Evolutionary conservation across 2,113 vertebrate species (phyloP), one percentile per base, ranked within the genome.

Genomic region (Grus americana): DNA sequence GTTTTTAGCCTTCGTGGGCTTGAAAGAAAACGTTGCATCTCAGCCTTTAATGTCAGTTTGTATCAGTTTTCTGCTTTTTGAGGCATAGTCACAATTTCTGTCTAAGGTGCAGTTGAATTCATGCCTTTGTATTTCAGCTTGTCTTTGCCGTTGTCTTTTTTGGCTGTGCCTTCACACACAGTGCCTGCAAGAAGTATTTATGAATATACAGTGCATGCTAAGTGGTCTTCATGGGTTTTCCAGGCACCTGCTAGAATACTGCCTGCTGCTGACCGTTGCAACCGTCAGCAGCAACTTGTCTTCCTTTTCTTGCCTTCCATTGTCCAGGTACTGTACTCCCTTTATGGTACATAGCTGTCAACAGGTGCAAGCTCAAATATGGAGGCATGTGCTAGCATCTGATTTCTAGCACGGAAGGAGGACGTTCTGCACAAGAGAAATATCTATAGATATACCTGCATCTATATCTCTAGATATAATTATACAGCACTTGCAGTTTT

Each of bases 151-250:
- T 96, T 97, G 92, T 96, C 97, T 96, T 97, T 97, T 98, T 98
- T 98, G 98, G 98, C 98, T 97, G 98, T 98, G 98, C 98, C 98
- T 98, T 98, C 79, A 95, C 97, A 98, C 93, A 94, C 98, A 96
- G 98, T 98, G 98, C 98, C 98, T 98, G 98, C 98, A 96, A 98
- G 96, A 97, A 97, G 96, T 97, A 96, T 97, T 97, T 90, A 68
- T 96, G 95, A 63, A 94, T 95, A 96, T 94, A 96, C 95, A 52
- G 17, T 90, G 96, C 97, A 96, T 96, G 97, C 95, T 78, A 84
- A 96, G 95, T 93, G 92, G 83, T 97, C 97, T 95, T 93, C 97
- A 79, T 94, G 94, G 97, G 97, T 94, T 98, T 97, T 85, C 94
- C 94, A 52, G 89, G 97, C 97, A 86, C 97, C 97, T 76, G 95